Percentiles rank a stretch among this genome's conserved stretches.
Conservation (phyloP, 2,888 invertebrate genomes). For the Blastobasis lacticolella region DNA sequence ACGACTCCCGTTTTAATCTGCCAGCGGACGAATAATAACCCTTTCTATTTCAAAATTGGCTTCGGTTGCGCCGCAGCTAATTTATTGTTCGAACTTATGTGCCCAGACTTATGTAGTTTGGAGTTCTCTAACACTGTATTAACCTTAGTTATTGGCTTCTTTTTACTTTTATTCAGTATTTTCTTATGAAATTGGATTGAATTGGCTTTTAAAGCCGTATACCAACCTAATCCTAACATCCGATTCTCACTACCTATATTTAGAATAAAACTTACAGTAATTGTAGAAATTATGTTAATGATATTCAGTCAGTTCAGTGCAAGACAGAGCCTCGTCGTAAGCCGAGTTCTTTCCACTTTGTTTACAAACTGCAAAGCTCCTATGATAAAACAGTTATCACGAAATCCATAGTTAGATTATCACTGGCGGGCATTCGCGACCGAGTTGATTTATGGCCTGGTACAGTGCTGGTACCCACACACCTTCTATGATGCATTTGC, state of each 20-base stretch:
- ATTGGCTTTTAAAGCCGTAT: too few relatives aligned
- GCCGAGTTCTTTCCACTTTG: slow-evolving; percentile 2
- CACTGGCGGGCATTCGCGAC: slow-evolving; percentile 38
- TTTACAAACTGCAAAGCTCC: slow-evolving; percentile 14
- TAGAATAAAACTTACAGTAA: too few relatives aligned
- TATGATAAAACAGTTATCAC: slow-evolving; percentile 39
- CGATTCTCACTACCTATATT: too few relatives aligned
- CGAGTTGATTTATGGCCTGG: slow-evolving; percentile 43
- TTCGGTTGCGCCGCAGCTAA: slow-evolving; percentile 36
- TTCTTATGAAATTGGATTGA: too few relatives aligned
- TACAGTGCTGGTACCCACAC: slow-evolving; percentile 14
- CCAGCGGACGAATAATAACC: slow-evolving; percentile 62
- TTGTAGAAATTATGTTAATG: too few relatives aligned
- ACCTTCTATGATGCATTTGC: slow-evolving; percentile 42
- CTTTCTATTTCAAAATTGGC: slow-evolving; percentile 61
- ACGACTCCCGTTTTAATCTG: slow-evolving; percentile 65
- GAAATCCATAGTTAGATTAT: slow-evolving; percentile 46
- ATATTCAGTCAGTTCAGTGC: too few relatives aligned
- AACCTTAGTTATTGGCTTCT: neutral
- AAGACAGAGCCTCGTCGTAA: neutral
- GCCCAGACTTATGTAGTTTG: slow-evolving; percentile 14
- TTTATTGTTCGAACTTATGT: slow-evolving; percentile 28
- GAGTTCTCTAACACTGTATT: neutral
- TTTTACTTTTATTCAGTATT: neutral
- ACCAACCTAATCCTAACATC: too few relatives aligned